Base-by-base conservation (phyloP, 2,113 vertebrate species). In the Telmatochromis sp. region DNA sequence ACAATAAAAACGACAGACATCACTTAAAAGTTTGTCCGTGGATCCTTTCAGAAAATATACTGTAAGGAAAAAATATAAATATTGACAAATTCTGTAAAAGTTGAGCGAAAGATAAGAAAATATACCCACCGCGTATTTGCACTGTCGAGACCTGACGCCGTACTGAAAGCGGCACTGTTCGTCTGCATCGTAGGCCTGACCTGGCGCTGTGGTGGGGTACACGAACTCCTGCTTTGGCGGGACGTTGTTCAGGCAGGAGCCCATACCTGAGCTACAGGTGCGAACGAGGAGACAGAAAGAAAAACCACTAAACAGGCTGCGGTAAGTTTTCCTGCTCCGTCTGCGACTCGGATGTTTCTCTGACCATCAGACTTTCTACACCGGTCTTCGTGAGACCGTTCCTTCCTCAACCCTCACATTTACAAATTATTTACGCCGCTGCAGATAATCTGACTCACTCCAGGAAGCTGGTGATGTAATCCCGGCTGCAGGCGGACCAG, bases 121-220 rank as follows among this genome's bases (percentile, higher is more conserved):
- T 10, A 12, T 42, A 91, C 94, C 91, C 97, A 99, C 99, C 97
- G 98, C 98, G 93, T 99, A 99, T 99, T 99, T 99, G 97, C 99
- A 99, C 96, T 99, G 99, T 95, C 98, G 98, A 85, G 99, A 99
- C 96, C 99, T 98, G 95, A 99, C 96, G 92, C 98, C 99, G 54
- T 99, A 98, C 96, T 99, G 99, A 96, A 99, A 99, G 49, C 98
- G 98, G 92, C 99, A 99, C 90, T 99, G 99, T 75, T 99, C 98
- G 0, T 99, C 99, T 0, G 99, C 99, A 4, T 99, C 98, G 3
- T 99, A 99, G 57, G 97, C 98, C 94, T 99, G 99, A 80, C 99
- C 99, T 0, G 99, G 99, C 0, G 98, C 98, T 79, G 98, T 97
- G 1, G 98, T 99, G 1, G 99, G 99, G 93, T 99, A 99, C 90